Evolutionary conservation across 2,888 invertebrate genomes (phyloP), one percentile per base, ranked within the genome.

Genomic region (Drosophila mettleri): DNA sequence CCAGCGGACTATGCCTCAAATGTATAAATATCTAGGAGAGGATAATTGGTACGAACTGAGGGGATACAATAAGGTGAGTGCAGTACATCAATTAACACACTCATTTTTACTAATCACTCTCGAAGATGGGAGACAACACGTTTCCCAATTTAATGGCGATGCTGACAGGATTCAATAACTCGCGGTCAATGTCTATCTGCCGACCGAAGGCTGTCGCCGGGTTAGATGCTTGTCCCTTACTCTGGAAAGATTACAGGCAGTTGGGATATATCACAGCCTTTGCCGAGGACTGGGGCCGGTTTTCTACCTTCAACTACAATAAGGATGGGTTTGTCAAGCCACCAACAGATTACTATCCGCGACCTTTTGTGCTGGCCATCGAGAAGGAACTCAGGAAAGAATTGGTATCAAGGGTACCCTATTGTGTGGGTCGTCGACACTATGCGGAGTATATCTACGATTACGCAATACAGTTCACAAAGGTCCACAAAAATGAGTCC

Each of bases 141-240:
- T 96, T 96, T 89, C 97, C 98, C 0, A 98, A 98, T 92, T 91
- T 98, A 59, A 95, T 97, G 94, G 96, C 97, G 0, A 93, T 96
- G 43, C 92, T 97, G 4, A 95, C 96, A 0, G 98, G 98, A 0
- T 93, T 94, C 65, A 94, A 92, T 63, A 82, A 87, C n/a, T 67
- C 89, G 0, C 81, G 93, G 10, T 91, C 94, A 4, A 92, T 93
- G 41, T 78, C 90, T 0, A 89, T 93, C 36, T 94, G 94, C 67
- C 90, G 93, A n/a, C 93, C 94, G 3, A 90, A 87, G 9, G 84
- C 81, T 1, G 88, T 92, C 54, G 94, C 94, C 89, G 94, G 94
- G 24, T 86, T 95, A 51, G 96, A 97, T 84, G 93, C 94, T 46
- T 95, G 96, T 77, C 94, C 95, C 0, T 93, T 97, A 61, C 93